A percentile compares a stretch with the other conserved stretches of the same genome.
Conservation (phyloP, 2,888 invertebrate genomes). For the Limnephilus rhombicus region DNA sequence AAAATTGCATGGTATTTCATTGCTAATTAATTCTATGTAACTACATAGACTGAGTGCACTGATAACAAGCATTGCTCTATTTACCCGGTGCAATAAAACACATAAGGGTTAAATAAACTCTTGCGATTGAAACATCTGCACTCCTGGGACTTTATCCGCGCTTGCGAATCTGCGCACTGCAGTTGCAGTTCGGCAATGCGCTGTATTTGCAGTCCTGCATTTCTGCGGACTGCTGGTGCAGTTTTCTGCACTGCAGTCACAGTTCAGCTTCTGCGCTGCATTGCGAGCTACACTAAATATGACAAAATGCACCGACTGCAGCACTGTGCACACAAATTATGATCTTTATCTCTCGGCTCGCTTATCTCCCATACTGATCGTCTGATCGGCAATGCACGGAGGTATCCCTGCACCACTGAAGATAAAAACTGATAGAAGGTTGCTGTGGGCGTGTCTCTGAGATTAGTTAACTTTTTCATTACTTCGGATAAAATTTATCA, state of each 20-base stretch:
- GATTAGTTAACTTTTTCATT: not conserved
- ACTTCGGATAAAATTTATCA: not conserved
- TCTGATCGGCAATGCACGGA: not conserved
- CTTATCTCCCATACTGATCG: constrained; percentile 46
- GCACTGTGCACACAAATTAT: constrained; percentile 61
- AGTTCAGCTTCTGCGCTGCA: constrained; percentile 13
- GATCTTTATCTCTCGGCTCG: constrained; percentile 58
- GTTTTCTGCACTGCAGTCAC: not conserved
- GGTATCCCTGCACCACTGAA: not conserved
- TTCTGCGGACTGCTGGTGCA: not conserved
- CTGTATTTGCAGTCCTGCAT: not conserved
- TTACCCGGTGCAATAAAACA: not conserved
- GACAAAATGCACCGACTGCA: constrained; percentile 60
- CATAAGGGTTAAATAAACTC: not conserved
- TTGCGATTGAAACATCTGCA: constrained; percentile 36
- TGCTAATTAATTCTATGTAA: not conserved
- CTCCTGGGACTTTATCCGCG: constrained; percentile 2
- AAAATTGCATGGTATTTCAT: not conserved
- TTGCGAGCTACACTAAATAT: constrained; percentile 59
- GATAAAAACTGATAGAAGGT: not conserved
- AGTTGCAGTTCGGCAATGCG: not conserved
- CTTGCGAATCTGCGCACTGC: not conserved
- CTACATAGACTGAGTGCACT: not conserved
- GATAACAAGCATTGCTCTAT: not conserved
- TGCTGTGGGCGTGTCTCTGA: not conserved